Conservation (phyloP, 2,888 invertebrate species). For the Lasioglossum zephyrum region DNA sequence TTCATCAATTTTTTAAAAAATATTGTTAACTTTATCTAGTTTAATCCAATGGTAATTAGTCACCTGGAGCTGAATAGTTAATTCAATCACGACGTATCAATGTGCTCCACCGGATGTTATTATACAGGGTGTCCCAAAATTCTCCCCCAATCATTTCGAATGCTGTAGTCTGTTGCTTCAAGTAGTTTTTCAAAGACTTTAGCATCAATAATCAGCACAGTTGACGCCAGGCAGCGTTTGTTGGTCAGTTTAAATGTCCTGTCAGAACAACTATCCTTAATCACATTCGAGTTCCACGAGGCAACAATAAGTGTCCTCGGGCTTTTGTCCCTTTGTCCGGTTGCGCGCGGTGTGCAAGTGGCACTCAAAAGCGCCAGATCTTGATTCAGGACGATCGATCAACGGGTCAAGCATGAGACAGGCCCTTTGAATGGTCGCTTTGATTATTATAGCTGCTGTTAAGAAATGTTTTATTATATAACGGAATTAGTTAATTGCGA, state of each 20-base stretch:
- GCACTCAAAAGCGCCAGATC: conserved; percentile 71
- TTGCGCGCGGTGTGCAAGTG: conserved; percentile 61
- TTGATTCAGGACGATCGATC: conserved; percentile 71
- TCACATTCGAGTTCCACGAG: conserved; percentile 75
- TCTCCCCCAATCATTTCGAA: neutral
- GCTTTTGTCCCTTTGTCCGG: conserved; percentile 72
- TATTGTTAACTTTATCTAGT: no score
- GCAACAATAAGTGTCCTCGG: conserved; percentile 60
- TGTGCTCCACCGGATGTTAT: no score
- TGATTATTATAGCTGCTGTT: conserved; percentile 11
- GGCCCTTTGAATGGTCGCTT: conserved; percentile 51
- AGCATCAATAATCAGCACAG: neutral
- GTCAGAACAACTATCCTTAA: conserved; percentile 78
- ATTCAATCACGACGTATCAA: no score
- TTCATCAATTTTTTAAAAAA: no score
- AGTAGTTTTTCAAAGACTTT: neutral
- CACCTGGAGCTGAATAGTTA: no score
- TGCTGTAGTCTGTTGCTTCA: neutral
- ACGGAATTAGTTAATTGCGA: neutral
- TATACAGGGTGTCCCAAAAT: no score
- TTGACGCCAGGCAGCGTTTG: conserved; percentile 40
- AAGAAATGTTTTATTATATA: neutral
- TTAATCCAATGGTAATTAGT: no score
- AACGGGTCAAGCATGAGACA: conserved; percentile 58
- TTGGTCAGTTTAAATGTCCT: conserved; percentile 69